Evolutionary conservation across 2,113 vertebrate genomes (phyloP), one percentile per base, ranked within the genome.

Genomic region (Chlamydotis undulata): DNA sequence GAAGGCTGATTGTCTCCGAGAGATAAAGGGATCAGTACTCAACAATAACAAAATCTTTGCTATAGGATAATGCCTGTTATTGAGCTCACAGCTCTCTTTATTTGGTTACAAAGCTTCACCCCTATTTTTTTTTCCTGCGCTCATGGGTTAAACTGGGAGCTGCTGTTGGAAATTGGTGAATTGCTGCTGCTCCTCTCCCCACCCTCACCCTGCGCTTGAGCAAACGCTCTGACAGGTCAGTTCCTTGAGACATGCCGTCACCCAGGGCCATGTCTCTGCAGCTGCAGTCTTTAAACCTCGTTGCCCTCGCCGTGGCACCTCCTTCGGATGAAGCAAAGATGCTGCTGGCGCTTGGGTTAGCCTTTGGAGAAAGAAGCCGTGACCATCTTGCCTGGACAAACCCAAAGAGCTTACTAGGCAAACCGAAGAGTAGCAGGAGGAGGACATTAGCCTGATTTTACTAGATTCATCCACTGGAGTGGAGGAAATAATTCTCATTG

Each of bases 1-100:
- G 97, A 97, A 97, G 97, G 95, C 93, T 97, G 97, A 96, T 97
- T 96, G 97, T 97, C 95, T 97, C 81, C 13, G 31, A 86, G 95
- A 97, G 97, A 98, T 97, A 98, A 98, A 97, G 96, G 96, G 73
- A 95, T 96, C 39, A 92, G 64, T 71, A 78, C 83, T 91, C 95
- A 70, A 56, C 41, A 89, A 86, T 96, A 97, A 96, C 93, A 87
- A 83, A 96, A 95, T 95, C 96, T 95, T 91, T 90, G 87, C 96
- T 83, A 84, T 91, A 64, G 94, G 89, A 94, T 83, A 86, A 92
- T 92, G 93, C 75, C 37, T 50, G 81, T 93, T 94, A 96, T 92
- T 96, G 94, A 97, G 96, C 94, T 96, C 93, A 49, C 64, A 78
- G 87, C 71, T 95, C 95, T 89, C 96, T 96, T 90, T 83, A 91